Conservation (phyloP, 2,797 vertebrate species). For the Scolopax bukidnonensis region DNA sequence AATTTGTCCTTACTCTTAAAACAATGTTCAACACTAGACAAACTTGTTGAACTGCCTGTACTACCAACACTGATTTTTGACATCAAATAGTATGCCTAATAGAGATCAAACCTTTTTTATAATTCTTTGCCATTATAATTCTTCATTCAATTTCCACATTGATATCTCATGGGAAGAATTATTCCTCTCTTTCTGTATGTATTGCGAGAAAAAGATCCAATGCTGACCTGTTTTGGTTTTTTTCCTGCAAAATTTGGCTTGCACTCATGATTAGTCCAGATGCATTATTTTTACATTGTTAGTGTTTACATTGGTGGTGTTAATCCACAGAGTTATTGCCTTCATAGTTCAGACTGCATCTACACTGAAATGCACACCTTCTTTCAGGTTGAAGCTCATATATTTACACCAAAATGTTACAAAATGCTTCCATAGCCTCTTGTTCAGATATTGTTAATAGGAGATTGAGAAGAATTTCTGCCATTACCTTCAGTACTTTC, state of each 20-base stretch:
- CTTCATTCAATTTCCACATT: neutral
- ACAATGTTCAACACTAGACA: neutral
- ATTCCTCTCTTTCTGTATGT: neutral
- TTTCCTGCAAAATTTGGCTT: neutral
- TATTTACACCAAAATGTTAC: neutral
- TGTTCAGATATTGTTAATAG: neutral
- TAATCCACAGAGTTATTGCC: neutral
- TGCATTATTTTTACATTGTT: neutral
- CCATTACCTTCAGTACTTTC: neutral
- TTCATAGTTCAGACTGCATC: neutral
- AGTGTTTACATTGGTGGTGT: neutral
- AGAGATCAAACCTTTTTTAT: neutral
- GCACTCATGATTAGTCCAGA: neutral
- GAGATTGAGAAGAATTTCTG: neutral
- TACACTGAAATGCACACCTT: neutral
- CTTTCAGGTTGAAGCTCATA: neutral
- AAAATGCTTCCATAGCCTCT: neutral
- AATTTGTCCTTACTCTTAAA: neutral
- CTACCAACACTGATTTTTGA: neutral
- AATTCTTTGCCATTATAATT: neutral
- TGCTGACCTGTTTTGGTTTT: neutral
- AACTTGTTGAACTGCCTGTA: neutral
- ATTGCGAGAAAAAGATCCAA: neutral
- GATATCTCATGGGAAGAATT: neutral
- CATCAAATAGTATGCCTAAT: neutral